These are phyloP conservation scores for Fregetta grallaria DNA, from an alignment of 2,113 vertebrate genomes.

Conservation along the genomic window DNA sequence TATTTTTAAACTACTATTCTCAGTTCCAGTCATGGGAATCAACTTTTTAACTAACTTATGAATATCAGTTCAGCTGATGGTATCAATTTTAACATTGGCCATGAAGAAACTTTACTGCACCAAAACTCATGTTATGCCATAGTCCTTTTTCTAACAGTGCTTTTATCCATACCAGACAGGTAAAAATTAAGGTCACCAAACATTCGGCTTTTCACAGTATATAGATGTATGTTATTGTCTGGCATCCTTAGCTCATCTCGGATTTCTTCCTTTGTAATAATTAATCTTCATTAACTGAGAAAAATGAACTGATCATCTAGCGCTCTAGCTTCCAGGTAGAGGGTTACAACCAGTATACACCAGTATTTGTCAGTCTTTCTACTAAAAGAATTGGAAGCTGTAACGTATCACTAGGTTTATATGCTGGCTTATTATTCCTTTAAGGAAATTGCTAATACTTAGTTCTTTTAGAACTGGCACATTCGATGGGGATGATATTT, in stretches of 20 bases:
- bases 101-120: neutral
- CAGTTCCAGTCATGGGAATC: neutral
- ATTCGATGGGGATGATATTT: neutral
- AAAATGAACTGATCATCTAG: neutral
- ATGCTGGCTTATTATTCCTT: neutral
- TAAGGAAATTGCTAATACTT: neutral
- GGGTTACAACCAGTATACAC: neutral
- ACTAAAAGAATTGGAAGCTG: neutral
- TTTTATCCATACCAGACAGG: neutral
- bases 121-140: neutral
- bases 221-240: neutral
- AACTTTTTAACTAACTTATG: neutral
- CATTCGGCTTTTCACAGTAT: neutral
- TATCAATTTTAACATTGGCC: neutral
- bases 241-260: neutral
- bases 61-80: neutral
- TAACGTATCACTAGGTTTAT: neutral
- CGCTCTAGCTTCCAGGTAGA: neutral
- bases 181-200: neutral
- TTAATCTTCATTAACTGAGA: neutral
- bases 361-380: neutral
- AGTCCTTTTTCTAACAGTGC: neutral
- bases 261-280: neutral
- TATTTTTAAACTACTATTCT: neutral
- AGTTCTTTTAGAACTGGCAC: neutral